Evolutionary conservation across 2,797 vertebrate genomes (phyloP).

Genomic region (Pseudochirops cupreus): DNA sequence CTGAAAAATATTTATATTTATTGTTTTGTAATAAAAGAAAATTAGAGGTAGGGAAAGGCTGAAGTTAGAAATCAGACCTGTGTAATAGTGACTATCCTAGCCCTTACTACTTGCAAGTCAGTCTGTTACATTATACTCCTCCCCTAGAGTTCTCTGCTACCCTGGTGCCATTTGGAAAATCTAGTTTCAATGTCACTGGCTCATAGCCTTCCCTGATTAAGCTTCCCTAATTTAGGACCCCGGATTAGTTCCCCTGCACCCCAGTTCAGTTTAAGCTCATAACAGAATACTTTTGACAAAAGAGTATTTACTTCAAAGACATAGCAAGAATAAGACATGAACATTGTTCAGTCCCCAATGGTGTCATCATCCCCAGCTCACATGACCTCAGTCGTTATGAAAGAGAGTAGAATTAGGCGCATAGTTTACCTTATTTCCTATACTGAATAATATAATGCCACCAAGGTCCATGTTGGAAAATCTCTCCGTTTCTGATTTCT

Average conservation of each 20-base stretch:
- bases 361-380: background rate
- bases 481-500: background rate
- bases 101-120: background rate
- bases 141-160: background rate
- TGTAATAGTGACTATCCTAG: background rate
- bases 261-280: background rate
- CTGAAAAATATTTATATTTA: background rate
- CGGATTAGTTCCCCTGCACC: background rate
- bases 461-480: background rate
- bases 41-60: background rate
- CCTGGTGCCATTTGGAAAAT: background rate
- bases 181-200: background rate
- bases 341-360: background rate
- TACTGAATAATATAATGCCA: background rate
- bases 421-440: background rate
- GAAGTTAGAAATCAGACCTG: background rate
- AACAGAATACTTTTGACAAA: background rate
- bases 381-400: background rate
- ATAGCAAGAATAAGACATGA: background rate
- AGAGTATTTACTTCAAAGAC: background rate
- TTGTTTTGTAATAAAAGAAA: background rate
- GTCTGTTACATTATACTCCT: background rate
- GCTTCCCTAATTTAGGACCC: background rate
- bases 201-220: background rate
- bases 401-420: background rate